Evolutionary conservation across 2,888 invertebrate species (phyloP).

Genomic region (Caenorhabditis sp.): DNA sequence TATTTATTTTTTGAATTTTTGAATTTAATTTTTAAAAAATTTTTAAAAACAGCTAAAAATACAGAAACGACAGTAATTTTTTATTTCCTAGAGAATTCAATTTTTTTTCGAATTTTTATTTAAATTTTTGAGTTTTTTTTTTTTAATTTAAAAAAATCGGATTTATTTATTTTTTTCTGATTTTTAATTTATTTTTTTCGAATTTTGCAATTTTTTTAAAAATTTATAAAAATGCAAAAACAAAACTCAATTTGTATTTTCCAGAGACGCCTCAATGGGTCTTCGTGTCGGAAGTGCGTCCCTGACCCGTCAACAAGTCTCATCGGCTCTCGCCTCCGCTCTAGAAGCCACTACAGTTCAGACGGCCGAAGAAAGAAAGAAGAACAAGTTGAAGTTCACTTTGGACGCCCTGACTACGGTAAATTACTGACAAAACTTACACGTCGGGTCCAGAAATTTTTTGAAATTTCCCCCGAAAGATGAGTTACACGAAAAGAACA

Average conservation of each 20-base stretch:
- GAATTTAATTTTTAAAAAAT: background rate
- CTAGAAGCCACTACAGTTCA: conserved; percentile 30
- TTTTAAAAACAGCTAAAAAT: no score
- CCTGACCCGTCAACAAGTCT: conserved; percentile 44
- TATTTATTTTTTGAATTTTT: background rate
- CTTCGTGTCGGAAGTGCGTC: conserved; percentile 44
- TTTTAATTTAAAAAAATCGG: background rate
- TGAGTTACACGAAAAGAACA: no score
- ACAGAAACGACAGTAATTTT: no score
- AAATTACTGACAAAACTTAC: background rate
- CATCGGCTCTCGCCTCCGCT: conserved; percentile 45
- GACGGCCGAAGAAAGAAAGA: conserved; percentile 8
- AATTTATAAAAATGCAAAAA: no score
- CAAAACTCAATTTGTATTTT: background rate
- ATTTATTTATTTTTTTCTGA: no score
- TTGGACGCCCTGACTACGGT: conserved; percentile 53
- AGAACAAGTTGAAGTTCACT: conserved; percentile 46
- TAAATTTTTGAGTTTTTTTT: conserved; percentile 2
- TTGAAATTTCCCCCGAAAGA: no score
- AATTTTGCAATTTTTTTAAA: no score
- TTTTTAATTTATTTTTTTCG: no score
- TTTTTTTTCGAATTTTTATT: background rate
- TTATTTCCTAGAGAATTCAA: no score
- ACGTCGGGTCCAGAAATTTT: background rate
- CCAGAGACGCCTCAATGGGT: conserved; percentile 59